Evolutionary conservation across 2,888 invertebrate species (phyloP), one percentile per base, ranked within the genome.

Genomic region (Nemotelus pantherinus): DNA sequence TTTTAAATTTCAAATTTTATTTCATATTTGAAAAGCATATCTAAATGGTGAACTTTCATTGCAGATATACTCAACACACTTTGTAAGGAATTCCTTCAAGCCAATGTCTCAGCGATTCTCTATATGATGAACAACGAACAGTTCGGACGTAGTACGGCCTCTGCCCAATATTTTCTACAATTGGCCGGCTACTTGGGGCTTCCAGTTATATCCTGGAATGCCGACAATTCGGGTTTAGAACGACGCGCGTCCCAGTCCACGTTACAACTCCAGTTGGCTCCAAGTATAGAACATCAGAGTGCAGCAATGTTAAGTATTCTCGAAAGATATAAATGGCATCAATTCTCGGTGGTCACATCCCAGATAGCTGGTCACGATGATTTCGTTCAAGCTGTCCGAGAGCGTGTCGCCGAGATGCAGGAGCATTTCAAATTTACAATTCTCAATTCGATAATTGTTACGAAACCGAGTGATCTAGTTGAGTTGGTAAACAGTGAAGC

Each of bases 201-300:
- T 85, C 98, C 98, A 82, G 96, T 98, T 75, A 96, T 98, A 82
- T 96, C 96, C 6, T 98, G 98, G 98, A 98, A 98, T 88, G 97
- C 97, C 6, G 98, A 98, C 87, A 98, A 98, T 88, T 96, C 97
- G 58, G 98, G 97, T 57, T 90, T 97, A 81, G 91, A 91, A 83
- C 89, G 91, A 80, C 88, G 93, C 81, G 95, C 95, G 58, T 95
- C 95, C 45, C 95, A 96, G 87, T 95, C 95, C 72, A 95, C 95
- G 79, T 89, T 97, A 83, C 95, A 95, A 84, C 90, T 97, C 81
- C 98, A 98, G 88, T 90, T 99, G 86, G 98, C 98, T 77, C 98
- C 99, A 80, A 96, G 97, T 77, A 92, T 99, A 83, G 96, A 96
- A 87, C 98, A 99, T 86, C 98, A 87, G 88, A 96, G 97, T 58